Conservation (phyloP, 2,113 vertebrate genomes). For the Leucoraja erinaceus region DNA sequence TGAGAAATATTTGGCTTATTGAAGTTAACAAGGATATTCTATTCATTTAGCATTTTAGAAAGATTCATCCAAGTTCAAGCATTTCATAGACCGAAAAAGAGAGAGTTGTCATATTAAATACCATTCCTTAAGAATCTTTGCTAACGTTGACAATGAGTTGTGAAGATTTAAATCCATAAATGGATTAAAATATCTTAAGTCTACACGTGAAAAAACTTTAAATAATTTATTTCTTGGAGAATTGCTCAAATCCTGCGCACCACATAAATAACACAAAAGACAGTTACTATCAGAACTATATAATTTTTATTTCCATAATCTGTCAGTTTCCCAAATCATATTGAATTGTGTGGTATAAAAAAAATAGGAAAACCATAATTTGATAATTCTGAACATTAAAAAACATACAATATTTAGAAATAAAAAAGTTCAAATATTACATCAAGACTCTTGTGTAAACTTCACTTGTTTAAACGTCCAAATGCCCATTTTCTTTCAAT, state of each 20-base stretch:
- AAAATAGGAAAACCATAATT: background rate
- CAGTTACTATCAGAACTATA: background rate
- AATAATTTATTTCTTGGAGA: background rate
- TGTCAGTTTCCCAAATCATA: background rate
- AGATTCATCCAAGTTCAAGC: background rate
- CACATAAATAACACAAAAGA: background rate
- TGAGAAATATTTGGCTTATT: background rate
- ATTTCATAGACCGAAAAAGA: background rate
- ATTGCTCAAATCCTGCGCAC: background rate
- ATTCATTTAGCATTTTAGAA: background rate
- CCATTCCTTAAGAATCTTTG: background rate
- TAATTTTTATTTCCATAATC: background rate
- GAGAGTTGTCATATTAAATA: background rate
- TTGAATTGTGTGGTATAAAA: background rate
- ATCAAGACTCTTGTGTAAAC: background rate
- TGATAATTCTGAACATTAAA: background rate
- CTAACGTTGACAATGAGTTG: background rate
- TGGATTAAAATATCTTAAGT: background rate
- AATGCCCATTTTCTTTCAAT: background rate
- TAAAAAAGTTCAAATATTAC: background rate
- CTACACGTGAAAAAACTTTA: background rate
- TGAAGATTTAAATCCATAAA: no score
- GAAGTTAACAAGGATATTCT: background rate
- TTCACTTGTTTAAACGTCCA: background rate
- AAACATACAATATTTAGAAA: background rate